Conservation (phyloP, 2,888 invertebrate species). For the Ferdinandea cuprea region DNA sequence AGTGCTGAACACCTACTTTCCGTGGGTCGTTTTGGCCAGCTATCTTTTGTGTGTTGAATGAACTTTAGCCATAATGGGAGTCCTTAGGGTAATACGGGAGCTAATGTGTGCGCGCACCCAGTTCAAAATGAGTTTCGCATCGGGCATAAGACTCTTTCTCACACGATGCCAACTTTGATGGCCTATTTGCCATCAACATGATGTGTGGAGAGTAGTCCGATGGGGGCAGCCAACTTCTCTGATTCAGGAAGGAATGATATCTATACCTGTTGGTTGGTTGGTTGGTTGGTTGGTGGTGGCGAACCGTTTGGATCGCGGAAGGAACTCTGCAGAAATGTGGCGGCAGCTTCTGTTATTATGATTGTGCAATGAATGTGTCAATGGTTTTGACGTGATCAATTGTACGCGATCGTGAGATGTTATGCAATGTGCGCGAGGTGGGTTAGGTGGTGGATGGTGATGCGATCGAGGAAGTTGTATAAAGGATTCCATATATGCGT, state of each 20-base stretch:
- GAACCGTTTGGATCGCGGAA: conserved; percentile 59
- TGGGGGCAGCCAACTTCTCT: conserved; percentile 7
- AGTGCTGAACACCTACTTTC: conserved; percentile 6
- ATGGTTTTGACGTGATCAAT: conserved; percentile 73
- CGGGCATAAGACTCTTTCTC: conserved; percentile 15
- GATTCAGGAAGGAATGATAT: conserved; percentile 29
- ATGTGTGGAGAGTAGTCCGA: conserved; percentile 6
- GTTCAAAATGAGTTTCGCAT: conserved; percentile 12
- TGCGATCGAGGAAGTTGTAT: conserved; percentile 64
- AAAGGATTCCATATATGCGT: conserved; percentile 65
- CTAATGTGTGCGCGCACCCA: not conserved
- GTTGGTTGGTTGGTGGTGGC: conserved; percentile 11
- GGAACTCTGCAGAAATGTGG: conserved; percentile 61
- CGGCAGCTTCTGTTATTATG: conserved; percentile 68
- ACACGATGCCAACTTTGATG: conserved; percentile 38
- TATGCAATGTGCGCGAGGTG: conserved; percentile 39
- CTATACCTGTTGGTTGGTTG: too few relatives aligned
- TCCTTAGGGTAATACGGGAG: conserved; percentile 61
- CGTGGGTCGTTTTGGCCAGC: too few relatives aligned
- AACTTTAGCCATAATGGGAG: conserved; percentile 40
- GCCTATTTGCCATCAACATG: conserved; percentile 34
- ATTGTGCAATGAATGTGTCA: conserved; percentile 75
- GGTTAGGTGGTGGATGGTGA: conserved; percentile 40
- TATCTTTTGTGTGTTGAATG: not conserved
- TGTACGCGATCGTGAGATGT: conserved; percentile 68